phyloP scores from a whole-genome alignment of 2,888 invertebrate genomes.

The Amaurobius ferox region DNA sequence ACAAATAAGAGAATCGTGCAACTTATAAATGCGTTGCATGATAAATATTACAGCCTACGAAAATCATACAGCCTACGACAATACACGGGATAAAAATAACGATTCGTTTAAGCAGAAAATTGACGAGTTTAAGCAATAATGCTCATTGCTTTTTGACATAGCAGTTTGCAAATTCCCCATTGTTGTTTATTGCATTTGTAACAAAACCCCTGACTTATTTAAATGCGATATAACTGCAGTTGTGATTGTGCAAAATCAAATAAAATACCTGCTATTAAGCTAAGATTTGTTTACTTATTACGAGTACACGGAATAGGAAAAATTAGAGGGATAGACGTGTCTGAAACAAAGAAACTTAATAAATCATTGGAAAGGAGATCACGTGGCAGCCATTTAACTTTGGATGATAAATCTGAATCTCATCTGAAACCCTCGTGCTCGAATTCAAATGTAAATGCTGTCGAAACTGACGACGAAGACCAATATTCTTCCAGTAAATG shows the following conservation, averaged over 20 bases:
- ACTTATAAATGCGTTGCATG: background rate
- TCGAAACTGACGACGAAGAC: too few species aligned
- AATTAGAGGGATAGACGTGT: too few species aligned
- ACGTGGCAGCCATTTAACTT: constrained; percentile 1
- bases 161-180: too few species aligned
- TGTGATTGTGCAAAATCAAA: too few species aligned
- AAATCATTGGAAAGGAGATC: constrained; percentile 5
- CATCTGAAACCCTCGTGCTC: background rate
- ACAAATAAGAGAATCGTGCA: background rate
- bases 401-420: too few species aligned
- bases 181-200: too few species aligned
- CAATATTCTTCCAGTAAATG: too few species aligned
- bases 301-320: too few species aligned
- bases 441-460: too few species aligned
- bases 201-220: too few species aligned
- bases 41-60: background rate
- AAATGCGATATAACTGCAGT: background rate
- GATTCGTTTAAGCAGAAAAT: background rate
- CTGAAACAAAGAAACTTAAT: constrained; percentile 8
- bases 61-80: too few species aligned
- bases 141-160: background rate
- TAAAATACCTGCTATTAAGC: constrained; percentile 2
- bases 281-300: constrained; percentile 17
- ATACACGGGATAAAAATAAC: background rate
- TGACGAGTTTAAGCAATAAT: background rate